phyloP scores from a whole-genome alignment of 2,888 invertebrate species.

The Eristalis intricaria region DNA sequence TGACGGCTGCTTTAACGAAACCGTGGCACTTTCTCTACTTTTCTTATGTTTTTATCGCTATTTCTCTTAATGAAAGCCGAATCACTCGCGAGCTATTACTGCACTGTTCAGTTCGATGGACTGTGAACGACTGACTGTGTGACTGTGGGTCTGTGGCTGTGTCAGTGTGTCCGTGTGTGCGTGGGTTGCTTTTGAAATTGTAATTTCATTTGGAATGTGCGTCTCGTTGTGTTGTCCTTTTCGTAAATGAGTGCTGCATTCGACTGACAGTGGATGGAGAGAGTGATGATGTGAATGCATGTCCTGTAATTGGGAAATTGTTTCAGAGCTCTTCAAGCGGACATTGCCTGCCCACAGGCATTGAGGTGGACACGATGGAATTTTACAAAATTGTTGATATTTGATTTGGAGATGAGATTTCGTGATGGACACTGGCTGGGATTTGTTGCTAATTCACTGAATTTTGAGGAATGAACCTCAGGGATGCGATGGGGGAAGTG shows the following conservation, averaged over 20 bases:
- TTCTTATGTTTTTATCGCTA: too few relatives aligned
- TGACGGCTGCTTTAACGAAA: too few relatives aligned
- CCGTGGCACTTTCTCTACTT: too few relatives aligned
- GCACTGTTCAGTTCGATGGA: too few relatives aligned
- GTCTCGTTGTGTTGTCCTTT: slow-evolving; percentile 30
- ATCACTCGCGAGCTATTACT: too few relatives aligned
- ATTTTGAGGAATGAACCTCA: not conserved
- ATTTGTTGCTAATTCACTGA: not conserved
- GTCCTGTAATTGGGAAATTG: slow-evolving; percentile 11
- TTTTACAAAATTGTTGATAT: not conserved
- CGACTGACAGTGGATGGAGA: not conserved
- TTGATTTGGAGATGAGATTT: not conserved
- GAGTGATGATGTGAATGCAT: not conserved
- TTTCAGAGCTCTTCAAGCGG: not conserved
- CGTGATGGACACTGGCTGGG: not conserved
- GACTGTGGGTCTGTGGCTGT: not conserved
- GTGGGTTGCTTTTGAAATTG: slow-evolving; percentile 30
- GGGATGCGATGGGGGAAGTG: not conserved
- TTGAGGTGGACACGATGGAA: not conserved
- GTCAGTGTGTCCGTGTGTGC: not conserved
- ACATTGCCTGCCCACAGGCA: not conserved
- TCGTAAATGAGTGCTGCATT: slow-evolving; percentile 14
- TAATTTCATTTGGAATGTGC: slow-evolving; percentile 68
- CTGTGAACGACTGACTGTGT: too few relatives aligned
- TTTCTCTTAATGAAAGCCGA: too few relatives aligned